These are phyloP conservation scores for Esox lucius DNA, from an alignment of 2,797 vertebrate genomes.

Conservation along the genomic window DNA sequence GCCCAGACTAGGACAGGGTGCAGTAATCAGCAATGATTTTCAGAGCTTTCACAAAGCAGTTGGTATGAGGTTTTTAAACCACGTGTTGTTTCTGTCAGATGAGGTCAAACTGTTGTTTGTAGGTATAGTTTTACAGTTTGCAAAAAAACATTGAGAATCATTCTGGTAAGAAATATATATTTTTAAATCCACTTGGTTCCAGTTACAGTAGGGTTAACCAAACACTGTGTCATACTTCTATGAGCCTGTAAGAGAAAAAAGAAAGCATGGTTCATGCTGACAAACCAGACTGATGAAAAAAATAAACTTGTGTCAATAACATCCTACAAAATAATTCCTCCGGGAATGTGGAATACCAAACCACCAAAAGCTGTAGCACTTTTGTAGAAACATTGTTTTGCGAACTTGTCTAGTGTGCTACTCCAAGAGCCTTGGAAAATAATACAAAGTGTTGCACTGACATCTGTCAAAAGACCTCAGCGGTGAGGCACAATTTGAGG, in stretches of 20 bases:
- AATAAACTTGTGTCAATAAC: constrained; percentile 17
- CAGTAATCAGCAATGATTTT: background rate
- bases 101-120: background rate
- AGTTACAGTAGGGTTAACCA: background rate
- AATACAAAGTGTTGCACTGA: constrained; percentile 37
- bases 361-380: background rate
- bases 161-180: too few species aligned
- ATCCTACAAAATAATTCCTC: constrained; percentile 17
- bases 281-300: background rate
- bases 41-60: background rate
- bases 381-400: background rate
- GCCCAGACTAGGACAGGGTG: background rate
- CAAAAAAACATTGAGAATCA: background rate
- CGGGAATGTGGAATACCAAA: constrained; percentile 9
- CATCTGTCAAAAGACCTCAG: constrained; percentile 28
- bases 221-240: background rate
- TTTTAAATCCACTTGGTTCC: too few species aligned
- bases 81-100: background rate
- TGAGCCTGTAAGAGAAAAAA: background rate
- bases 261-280: background rate
- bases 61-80: background rate
- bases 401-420: constrained; percentile 4
- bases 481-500: background rate
- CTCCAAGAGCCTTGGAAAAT: constrained; percentile 26
- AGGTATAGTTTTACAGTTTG: background rate